Evolutionary conservation across 2,113 vertebrate genomes (phyloP).

Genomic region (Muscicapa adusta): DNA sequence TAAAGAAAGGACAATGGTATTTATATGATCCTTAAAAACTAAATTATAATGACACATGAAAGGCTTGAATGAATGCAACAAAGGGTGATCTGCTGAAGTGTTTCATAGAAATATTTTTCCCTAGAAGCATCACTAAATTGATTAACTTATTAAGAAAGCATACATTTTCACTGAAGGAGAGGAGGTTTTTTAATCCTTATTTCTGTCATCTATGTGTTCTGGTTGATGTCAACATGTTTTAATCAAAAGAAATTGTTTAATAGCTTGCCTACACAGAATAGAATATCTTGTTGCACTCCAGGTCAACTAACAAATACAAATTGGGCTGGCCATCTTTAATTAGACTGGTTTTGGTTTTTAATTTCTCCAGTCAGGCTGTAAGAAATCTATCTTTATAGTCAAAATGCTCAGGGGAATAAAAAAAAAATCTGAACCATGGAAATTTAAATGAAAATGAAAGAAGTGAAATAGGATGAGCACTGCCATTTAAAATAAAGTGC

Average conservation of each 20-base stretch:
- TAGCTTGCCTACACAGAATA: background rate
- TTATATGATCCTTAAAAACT: constrained; percentile 16
- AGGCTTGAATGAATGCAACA: background rate
- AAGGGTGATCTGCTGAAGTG: constrained; percentile 16
- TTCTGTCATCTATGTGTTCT: background rate
- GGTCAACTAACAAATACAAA: constrained; percentile 28
- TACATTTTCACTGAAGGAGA: background rate
- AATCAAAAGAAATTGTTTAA: constrained; percentile 10
- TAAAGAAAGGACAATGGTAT: background rate
- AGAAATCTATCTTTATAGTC: background rate
- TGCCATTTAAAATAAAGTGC: background rate
- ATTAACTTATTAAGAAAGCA: constrained; percentile 45
- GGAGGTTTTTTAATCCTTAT: background rate
- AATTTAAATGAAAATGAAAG: constrained; percentile 5
- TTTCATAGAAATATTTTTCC: background rate
- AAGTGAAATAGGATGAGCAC: background rate
- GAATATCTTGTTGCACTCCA: background rate
- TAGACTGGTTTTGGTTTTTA: background rate
- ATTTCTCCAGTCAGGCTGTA: background rate
- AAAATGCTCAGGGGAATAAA: background rate
- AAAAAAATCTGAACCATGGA: background rate
- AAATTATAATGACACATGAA: constrained; percentile 39
- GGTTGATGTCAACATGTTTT: constrained; percentile 10
- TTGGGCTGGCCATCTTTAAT: constrained; percentile 19
- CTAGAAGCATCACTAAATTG: constrained; percentile 49